phyloP scores from a whole-genome alignment of 2,888 invertebrate species.

The Cordilura impudica region DNA sequence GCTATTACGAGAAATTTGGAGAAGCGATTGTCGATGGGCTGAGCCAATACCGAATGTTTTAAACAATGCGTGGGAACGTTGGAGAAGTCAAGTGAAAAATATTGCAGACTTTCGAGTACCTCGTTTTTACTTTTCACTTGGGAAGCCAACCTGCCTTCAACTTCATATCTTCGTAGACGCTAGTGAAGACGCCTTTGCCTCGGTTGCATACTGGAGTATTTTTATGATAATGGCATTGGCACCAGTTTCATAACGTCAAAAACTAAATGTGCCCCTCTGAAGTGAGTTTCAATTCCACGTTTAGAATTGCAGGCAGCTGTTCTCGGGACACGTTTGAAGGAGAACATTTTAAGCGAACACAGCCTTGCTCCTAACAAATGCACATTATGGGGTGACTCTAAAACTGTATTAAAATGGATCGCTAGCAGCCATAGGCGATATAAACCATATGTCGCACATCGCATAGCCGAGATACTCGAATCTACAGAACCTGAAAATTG shows the following conservation, averaged over 20 bases:
- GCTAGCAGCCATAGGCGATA: no score
- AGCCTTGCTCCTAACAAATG: background rate
- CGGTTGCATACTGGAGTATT: conserved; percentile 7
- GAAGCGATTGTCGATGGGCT: conserved; percentile 10
- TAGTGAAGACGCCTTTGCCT: conserved; percentile 25
- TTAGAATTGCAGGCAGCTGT: conserved; percentile 22
- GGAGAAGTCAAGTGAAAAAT: conserved; percentile 8
- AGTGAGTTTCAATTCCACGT: background rate
- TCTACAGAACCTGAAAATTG: no score
- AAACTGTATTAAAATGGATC: background rate
- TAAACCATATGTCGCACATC: conserved; percentile 15
- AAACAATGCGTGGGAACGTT: conserved; percentile 18
- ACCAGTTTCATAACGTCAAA: conserved; percentile 1
- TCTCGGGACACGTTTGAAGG: background rate
- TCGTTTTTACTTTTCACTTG: conserved; percentile 14
- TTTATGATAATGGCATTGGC: background rate
- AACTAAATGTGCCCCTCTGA: conserved; percentile 40
- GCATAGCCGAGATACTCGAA: no score
- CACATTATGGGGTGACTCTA: background rate
- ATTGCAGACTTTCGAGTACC: conserved; percentile 9
- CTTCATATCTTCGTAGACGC: conserved; percentile 46
- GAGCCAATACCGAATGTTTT: conserved; percentile 11
- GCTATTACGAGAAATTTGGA: conserved; percentile 20
- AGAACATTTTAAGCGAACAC: conserved; percentile 7
- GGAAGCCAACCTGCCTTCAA: background rate